Percentiles rank a stretch among this genome's conserved stretches.
phyloP scores from a whole-genome alignment of 1,140 invertebrate species.

The Hylaeus anthracinus region DNA sequence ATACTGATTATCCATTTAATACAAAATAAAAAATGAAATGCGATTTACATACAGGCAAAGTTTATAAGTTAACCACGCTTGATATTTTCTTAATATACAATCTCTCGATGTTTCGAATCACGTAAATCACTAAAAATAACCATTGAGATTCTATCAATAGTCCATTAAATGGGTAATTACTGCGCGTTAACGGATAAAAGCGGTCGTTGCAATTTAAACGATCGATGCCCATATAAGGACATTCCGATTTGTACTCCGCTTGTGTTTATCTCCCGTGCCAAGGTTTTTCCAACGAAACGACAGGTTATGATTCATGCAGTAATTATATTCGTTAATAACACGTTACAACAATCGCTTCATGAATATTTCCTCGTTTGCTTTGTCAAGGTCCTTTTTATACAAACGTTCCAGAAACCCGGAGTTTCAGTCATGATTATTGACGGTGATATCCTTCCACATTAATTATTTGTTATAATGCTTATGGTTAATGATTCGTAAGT shows the following conservation, averaged over 20 bases:
- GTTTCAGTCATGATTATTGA: not conserved
- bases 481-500: no score
- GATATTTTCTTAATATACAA: not conserved
- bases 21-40: not conserved
- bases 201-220: not conserved
- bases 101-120: not conserved
- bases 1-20: no score
- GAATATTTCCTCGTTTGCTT: conserved; percentile 29
- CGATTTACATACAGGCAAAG: not conserved
- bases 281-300: not conserved
- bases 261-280: conserved; percentile 1
- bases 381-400: conserved; percentile 5
- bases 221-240: not conserved
- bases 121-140: not conserved
- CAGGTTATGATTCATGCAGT: conserved; percentile 16
- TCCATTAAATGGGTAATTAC: conserved; percentile 9
- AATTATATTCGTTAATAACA: conserved; percentile 37
- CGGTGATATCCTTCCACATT: not conserved
- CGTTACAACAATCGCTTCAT: conserved; percentile 36
- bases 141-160: not conserved
- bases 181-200: not conserved
- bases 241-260: conserved; percentile 19
- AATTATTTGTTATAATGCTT: no score
- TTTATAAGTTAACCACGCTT: not conserved
- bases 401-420: not conserved